Percentiles rank a stretch among this genome's conserved stretches.
Evolutionary conservation across 2,888 invertebrate genomes (phyloP).

Genomic region (Periphyllus acericola): DNA sequence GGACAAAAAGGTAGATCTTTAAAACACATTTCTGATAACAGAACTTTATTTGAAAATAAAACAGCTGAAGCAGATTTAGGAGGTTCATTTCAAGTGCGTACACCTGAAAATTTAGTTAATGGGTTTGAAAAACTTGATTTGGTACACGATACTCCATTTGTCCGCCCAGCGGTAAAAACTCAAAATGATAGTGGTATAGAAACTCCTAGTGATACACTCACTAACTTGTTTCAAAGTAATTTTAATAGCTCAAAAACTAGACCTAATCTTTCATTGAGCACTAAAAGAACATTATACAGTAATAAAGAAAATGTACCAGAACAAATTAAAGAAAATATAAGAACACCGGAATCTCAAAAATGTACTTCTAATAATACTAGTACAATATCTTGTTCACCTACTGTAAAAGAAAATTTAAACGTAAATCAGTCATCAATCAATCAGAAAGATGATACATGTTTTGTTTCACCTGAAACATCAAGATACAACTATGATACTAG

Average conservation of each 20-base stretch:
- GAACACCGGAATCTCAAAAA: conserved; percentile 6
- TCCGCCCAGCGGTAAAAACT: conserved; percentile 37
- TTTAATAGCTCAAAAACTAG: neutral
- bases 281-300: conserved; percentile 42
- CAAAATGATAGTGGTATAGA: conserved; percentile 51
- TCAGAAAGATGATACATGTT: conserved; percentile 46
- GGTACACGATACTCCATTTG: conserved; percentile 58
- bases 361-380: neutral
- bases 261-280: conserved; percentile 25
- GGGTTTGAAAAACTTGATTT: conserved; percentile 55
- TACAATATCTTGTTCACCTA: conserved; percentile 1
- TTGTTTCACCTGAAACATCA: conserved; percentile 51
- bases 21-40: conserved; percentile 40
- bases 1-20: conserved; percentile 55
- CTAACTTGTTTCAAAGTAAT: neutral
- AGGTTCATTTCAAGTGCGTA: conserved; percentile 46
- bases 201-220: conserved; percentile 44
- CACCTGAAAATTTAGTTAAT: conserved; percentile 45
- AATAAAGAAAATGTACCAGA: conserved; percentile 52
- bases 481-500: conserved; percentile 50
- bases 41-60: conserved; percentile 52
- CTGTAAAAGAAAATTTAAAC: conserved; percentile 22
- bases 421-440: conserved; percentile 1
- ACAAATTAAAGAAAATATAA: conserved; percentile 7
- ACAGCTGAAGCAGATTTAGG: conserved; percentile 57